These are phyloP conservation scores for Sciurus niger DNA, from an alignment of 2,113 vertebrate species.

Conservation along the genomic window DNA sequence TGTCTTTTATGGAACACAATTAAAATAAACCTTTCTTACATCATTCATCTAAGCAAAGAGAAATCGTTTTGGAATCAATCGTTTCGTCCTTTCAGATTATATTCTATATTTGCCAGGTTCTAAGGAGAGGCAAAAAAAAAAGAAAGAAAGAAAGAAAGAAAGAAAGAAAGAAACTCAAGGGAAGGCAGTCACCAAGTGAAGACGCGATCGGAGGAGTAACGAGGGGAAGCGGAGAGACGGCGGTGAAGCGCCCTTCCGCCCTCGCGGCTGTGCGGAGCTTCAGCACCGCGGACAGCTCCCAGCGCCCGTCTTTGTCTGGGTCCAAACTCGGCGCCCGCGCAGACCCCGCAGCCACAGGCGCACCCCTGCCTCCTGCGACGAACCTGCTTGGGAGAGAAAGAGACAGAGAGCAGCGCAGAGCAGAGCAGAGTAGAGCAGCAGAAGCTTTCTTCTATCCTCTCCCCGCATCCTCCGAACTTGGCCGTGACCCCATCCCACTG, in stretches of 20 bases:
- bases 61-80: constrained; percentile 64
- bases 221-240: not conserved
- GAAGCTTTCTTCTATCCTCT: not conserved
- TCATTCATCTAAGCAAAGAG: constrained; percentile 56
- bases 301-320: constrained; percentile 46
- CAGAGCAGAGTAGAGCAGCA: not conserved
- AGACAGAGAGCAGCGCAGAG: not conserved
- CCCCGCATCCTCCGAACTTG: constrained; percentile 58
- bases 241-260: not conserved
- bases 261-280: not conserved
- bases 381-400: constrained; percentile 47
- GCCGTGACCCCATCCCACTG: not conserved
- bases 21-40: constrained; percentile 45
- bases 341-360: not conserved
- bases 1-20: not conserved
- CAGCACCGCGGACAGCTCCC: constrained; percentile 86
- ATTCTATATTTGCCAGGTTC: not conserved
- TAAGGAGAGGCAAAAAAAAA: not conserved
- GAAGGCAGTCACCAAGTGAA: not conserved
- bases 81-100: constrained; percentile 56
- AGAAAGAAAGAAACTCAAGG: not conserved
- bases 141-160: not conserved
- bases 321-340: not conserved
- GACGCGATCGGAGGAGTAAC: not conserved
- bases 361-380: not conserved